These are phyloP conservation scores for Eupelmus urozonus DNA, from an alignment of 2,888 invertebrate genomes.

Conservation along the genomic window DNA sequence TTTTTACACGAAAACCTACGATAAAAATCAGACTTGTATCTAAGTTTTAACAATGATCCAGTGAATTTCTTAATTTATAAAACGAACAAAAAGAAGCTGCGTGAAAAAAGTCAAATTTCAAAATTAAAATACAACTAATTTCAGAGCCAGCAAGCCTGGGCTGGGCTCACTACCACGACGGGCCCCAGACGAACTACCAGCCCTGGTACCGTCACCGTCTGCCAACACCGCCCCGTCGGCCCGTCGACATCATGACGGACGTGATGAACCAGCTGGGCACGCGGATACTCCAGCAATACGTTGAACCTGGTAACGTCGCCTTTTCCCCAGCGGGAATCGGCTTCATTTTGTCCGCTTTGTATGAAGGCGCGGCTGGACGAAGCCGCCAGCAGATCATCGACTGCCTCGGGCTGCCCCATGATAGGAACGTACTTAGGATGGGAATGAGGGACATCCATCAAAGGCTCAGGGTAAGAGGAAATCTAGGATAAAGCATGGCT, in stretches of 20 bases:
- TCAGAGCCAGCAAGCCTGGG: not conserved
- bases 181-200: constrained; percentile 48
- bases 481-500: no score
- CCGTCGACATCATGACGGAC: constrained; percentile 88
- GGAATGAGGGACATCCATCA: constrained; percentile 91
- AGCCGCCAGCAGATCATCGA: constrained; percentile 86
- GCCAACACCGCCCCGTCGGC: constrained; percentile 68
- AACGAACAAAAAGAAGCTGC: no score
- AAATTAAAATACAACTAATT: no score
- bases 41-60: no score
- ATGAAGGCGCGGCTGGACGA: constrained; percentile 87
- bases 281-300: constrained; percentile 73
- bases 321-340: constrained; percentile 90
- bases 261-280: constrained; percentile 86
- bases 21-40: no score
- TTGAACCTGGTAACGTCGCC: constrained; percentile 82
- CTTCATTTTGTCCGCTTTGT: constrained; percentile 88
- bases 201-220: constrained; percentile 49
- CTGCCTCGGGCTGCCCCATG: constrained; percentile 85
- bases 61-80: no score
- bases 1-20: no score
- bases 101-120: no score
- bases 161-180: constrained; percentile 56
- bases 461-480: constrained; percentile 84
- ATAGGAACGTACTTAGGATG: constrained; percentile 85